A percentile compares a stretch with the other conserved stretches of the same genome.
Evolutionary conservation across 1,140 invertebrate genomes (phyloP).

Genomic region (Penaeus vannamei): DNA sequence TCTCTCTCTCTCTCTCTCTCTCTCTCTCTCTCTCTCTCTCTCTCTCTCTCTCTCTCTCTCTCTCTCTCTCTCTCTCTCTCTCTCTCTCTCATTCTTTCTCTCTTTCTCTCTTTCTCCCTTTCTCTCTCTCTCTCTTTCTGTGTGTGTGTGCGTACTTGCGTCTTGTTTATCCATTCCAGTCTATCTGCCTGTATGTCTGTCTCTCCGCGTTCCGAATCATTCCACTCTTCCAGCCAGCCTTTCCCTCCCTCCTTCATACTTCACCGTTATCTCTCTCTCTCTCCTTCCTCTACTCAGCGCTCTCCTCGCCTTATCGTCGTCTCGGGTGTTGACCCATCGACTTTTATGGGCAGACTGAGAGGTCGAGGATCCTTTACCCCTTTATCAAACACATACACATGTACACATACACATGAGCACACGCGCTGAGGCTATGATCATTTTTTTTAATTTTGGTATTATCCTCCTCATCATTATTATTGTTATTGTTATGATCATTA

Average conservation of each 20-base stretch:
- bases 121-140: neutral
- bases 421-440: no score
- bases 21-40: no score
- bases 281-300: no score
- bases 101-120: neutral
- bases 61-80: neutral
- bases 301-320: no score
- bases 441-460: no score
- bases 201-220: conserved; percentile 53
- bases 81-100: neutral
- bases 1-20: neutral
- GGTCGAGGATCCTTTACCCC: no score
- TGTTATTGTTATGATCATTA: no score
- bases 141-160: conserved; percentile 20
- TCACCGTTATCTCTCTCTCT: neutral
- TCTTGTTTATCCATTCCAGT: neutral
- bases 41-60: neutral
- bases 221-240: conserved; percentile 67
- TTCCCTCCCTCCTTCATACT: neutral
- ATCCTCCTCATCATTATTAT: no score
- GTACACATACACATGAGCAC: no score
- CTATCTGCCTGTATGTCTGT: neutral
- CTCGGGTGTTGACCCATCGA: no score
- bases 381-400: no score
- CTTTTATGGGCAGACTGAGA: no score